Evolutionary conservation across 2,888 invertebrate species (phyloP).

Genomic region (Latheticus oryzae): DNA sequence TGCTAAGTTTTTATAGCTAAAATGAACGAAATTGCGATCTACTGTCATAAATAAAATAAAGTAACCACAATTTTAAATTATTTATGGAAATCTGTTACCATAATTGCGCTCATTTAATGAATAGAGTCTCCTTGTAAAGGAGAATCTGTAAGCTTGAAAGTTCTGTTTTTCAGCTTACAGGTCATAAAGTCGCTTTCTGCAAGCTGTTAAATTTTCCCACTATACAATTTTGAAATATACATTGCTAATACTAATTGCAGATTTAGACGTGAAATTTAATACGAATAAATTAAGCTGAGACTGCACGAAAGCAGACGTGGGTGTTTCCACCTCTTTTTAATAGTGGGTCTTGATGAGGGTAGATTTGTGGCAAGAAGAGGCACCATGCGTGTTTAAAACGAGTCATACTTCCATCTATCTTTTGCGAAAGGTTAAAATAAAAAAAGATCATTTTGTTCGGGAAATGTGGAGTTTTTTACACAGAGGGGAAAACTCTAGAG

Average conservation of each 20-base stretch:
- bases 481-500: conserved; percentile 21
- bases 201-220: conserved; percentile 44
- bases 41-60: conserved; percentile 43
- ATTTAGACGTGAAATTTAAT: conserved; percentile 50
- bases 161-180: too few relatives aligned
- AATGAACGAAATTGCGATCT: conserved; percentile 45
- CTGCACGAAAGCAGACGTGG: conserved; percentile 41
- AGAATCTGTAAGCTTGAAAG: too few relatives aligned
- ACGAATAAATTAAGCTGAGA: conserved; percentile 46
- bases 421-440: conserved; percentile 12
- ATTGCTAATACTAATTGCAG: conserved; percentile 50
- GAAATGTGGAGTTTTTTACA: conserved; percentile 20
- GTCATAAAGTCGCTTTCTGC: conserved; percentile 3
- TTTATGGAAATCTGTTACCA: conserved; percentile 43
- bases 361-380: conserved; percentile 35
- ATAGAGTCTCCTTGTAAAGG: conserved; percentile 3
- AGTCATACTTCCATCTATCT: conserved; percentile 28
- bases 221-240: conserved; percentile 47
- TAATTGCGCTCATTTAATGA: conserved; percentile 24
- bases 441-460: conserved; percentile 17
- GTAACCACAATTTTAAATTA: conserved; percentile 41
- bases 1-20: conserved; percentile 44
- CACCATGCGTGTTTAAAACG: conserved; percentile 36
- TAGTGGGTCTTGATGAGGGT: conserved; percentile 32
- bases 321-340: conserved; percentile 33